These are phyloP conservation scores for Zonotrichia leucophrys DNA, from an alignment of 2,113 vertebrate genomes.

Conservation along the genomic window DNA sequence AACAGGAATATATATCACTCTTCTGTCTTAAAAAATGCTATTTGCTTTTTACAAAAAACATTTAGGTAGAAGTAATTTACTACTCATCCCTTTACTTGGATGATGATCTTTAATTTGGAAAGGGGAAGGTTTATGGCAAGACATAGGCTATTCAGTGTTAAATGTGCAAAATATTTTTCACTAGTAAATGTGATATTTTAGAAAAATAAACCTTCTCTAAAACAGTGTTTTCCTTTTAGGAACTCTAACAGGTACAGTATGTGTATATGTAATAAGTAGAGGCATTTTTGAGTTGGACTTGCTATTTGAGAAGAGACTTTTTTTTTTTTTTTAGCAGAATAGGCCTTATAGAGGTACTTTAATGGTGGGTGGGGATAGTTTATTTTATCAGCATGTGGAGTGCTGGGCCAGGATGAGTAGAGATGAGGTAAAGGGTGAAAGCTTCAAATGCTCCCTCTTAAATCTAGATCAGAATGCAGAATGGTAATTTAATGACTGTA, in stretches of 20 bases:
- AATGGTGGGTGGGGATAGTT: neutral
- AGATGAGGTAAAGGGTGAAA: neutral
- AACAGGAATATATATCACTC: neutral
- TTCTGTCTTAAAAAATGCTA: neutral
- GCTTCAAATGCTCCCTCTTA: neutral
- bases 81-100: neutral
- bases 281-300: neutral
- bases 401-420: neutral
- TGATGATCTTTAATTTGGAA: neutral
- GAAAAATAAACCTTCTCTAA: slow-evolving; percentile 9
- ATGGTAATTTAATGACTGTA: neutral
- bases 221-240: neutral
- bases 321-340: neutral
- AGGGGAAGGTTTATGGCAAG: neutral
- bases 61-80: neutral
- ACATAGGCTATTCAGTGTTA: neutral
- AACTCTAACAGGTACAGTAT: neutral
- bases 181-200: neutral
- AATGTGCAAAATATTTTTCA: neutral
- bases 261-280: neutral
- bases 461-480: neutral
- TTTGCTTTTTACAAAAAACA: neutral
- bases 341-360: neutral
- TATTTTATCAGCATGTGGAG: neutral
- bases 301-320: neutral